Base-by-base conservation (phyloP, 2,113 vertebrate species). In the Okapia johnstoni region DNA sequence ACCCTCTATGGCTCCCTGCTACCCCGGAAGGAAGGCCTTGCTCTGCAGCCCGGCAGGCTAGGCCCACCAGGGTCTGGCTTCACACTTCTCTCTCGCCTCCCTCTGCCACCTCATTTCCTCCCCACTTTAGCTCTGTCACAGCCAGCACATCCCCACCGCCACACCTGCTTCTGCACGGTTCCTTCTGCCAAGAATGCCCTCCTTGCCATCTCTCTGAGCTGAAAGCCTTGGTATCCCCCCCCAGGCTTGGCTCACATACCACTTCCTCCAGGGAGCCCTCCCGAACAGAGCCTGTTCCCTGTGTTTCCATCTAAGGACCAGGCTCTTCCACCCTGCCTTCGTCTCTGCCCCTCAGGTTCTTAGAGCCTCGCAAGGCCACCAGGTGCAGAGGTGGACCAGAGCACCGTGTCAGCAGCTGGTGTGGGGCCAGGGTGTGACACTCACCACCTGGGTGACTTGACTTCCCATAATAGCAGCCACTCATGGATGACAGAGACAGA, bases 81-180 rank as follows among this genome's bases (percentile, higher is more conserved):
- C 9, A 25, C 43, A 11, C 5, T 0, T 2, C 9, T 28, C 26
- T 58, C 33, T 43, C 19, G 0, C n/a, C 70, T 26, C 15, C 17
- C 50, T 23, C 48, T 28, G 28, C 33, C 30, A 9, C 58, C 73
- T 50, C 26, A 7, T 25, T 48, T 30, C 14, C 48, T 10, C 40
- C 46, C 28, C 8, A 0, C 4, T 7, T 5, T 2, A 21, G 54
- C 73, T 2, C 36, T 0, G 3, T 61, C 61, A 50, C 54, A 7
- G 4, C 33, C 5, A 3, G 50, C 57, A 50, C 52, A 4, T 10
- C 36, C 66, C 66, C 40, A 7, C 33, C 0, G 0, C 26, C 88
- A 17, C 30, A 13, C 28, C 14, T 33, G 30, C 14, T 9, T 50
- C 6, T 3, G 76, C 2, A 33, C 2, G 15, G 13, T 10, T 60